These are phyloP conservation scores for Macropis europaea DNA, from an alignment of 2,888 invertebrate genomes.

Conservation along the genomic window DNA sequence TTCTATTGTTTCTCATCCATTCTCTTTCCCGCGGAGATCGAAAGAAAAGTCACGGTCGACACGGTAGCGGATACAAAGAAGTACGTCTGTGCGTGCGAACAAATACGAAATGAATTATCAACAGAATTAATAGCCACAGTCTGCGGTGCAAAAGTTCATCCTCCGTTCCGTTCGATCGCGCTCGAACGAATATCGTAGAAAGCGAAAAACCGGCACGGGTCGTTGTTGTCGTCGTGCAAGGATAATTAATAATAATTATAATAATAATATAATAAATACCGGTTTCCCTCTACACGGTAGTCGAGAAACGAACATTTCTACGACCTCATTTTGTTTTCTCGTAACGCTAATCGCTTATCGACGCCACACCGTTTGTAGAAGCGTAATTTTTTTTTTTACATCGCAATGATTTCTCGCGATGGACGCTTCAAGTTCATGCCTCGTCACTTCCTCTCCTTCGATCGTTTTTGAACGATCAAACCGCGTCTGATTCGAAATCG, in stretches of 20 bases:
- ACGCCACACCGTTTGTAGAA: neutral
- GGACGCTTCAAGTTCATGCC: neutral
- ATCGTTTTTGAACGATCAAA: neutral
- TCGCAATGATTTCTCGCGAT: slow-evolving; percentile 21
- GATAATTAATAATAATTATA: too few species aligned
- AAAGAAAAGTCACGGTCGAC: slow-evolving; percentile 6
- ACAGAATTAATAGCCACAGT: slow-evolving; percentile 51
- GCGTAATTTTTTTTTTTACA: neutral
- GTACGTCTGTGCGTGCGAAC: slow-evolving; percentile 38
- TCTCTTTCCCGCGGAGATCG: neutral
- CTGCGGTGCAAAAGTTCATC: slow-evolving; percentile 38
- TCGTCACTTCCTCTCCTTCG: neutral
- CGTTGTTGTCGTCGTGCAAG: neutral
- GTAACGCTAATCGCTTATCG: neutral
- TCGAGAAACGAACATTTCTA: neutral
- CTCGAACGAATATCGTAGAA: slow-evolving; percentile 10
- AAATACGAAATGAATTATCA: slow-evolving; percentile 2
- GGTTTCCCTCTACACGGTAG: neutral
- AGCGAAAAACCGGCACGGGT: slow-evolving; percentile 8
- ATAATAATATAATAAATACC: too few species aligned
- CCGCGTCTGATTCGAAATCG: neutral
- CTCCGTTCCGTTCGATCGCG: slow-evolving; percentile 12
- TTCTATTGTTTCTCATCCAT: neutral
- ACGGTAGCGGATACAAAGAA: neutral
- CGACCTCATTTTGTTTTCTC: neutral